phyloP scores from a whole-genome alignment of 2,797 vertebrate species.

The Rhynchonycteris naso region DNA sequence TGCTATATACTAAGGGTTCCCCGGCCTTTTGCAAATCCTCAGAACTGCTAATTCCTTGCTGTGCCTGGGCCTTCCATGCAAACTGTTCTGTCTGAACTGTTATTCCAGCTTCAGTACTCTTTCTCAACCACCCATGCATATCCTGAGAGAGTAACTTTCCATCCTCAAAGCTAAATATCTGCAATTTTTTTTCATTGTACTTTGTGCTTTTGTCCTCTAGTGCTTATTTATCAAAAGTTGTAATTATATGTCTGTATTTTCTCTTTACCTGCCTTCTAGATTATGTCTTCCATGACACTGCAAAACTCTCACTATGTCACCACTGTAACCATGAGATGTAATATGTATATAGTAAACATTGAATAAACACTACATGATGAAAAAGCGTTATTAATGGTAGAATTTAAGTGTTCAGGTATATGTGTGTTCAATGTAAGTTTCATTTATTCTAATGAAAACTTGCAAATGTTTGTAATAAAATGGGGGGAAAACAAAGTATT shows the following conservation, averaged over 20 bases:
- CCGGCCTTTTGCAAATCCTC: not conserved
- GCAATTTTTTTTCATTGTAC: not conserved
- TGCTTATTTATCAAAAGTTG: not conserved
- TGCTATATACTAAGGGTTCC: not conserved
- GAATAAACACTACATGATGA: not conserved
- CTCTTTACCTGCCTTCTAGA: not conserved
- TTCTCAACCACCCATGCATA: not conserved
- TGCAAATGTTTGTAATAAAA: not conserved
- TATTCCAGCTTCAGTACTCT: not conserved
- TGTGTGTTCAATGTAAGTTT: not conserved
- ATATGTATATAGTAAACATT: not conserved
- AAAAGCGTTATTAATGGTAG: not conserved
- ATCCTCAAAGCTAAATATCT: not conserved
- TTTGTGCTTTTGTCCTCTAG: not conserved
- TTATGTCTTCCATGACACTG: not conserved
- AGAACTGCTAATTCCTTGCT: not conserved
- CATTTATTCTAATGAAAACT: not conserved
- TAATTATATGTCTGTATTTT: not conserved
- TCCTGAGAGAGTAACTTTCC: not conserved
- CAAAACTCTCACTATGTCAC: not conserved
- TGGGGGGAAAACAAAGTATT: not conserved
- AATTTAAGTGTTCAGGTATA: not conserved
- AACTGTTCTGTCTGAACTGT: not conserved
- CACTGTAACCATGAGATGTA: not conserved
- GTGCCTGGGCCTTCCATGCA: not conserved